These are phyloP conservation scores for Vidua chalybeata DNA, from an alignment of 2,113 vertebrate genomes.

Conservation along the genomic window DNA sequence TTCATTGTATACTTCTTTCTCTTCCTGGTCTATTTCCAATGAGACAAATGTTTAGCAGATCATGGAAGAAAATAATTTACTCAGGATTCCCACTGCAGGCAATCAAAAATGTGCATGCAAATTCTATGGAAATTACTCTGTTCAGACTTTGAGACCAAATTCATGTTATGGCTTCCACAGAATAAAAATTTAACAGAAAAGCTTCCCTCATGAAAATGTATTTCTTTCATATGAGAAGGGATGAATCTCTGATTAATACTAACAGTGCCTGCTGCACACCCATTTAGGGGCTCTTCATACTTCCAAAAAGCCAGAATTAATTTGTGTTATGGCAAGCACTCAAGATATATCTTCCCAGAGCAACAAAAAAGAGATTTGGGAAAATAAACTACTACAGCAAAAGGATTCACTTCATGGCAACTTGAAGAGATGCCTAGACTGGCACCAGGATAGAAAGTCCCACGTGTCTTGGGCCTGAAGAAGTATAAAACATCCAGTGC, in stretches of 20 bases:
- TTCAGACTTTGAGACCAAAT: not conserved
- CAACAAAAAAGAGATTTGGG: not conserved
- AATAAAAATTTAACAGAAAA: not conserved
- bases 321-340: not conserved
- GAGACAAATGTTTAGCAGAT: not conserved
- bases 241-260: not conserved
- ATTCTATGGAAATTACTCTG: not conserved
- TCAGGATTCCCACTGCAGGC: not conserved
- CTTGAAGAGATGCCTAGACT: not conserved
- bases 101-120: not conserved
- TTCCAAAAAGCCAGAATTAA: not conserved
- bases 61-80: not conserved
- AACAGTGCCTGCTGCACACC: not conserved
- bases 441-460: not conserved
- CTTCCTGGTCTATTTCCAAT: not conserved
- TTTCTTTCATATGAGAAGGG: not conserved
- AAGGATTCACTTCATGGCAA: not conserved
- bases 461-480: accelerated
- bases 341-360: not conserved
- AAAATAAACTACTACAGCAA: not conserved
- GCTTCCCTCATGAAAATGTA: not conserved
- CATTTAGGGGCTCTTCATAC: not conserved
- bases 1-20: not conserved
- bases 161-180: not conserved
- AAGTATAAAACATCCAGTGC: not conserved